Percentiles rank a stretch among this genome's conserved stretches.
Conservation (phyloP, 2,113 vertebrate species). For the Ia io region DNA sequence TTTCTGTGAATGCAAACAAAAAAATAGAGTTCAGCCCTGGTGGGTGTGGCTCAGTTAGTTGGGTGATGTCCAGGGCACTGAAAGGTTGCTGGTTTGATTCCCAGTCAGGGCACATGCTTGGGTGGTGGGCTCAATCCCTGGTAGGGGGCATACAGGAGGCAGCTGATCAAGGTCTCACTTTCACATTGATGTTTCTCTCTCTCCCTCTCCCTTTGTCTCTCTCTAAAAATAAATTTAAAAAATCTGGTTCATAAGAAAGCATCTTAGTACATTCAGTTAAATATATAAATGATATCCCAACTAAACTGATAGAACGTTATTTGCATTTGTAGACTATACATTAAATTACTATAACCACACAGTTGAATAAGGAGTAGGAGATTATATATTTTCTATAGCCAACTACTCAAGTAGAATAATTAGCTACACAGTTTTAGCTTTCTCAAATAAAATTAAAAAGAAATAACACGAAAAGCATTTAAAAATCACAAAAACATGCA, state of each 20-base stretch:
- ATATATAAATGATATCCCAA: background rate
- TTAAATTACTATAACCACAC: background rate
- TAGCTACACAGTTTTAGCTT: background rate
- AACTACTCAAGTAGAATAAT: background rate
- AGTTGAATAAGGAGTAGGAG: background rate
- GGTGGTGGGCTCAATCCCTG: too few relatives aligned
- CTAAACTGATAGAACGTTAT: background rate
- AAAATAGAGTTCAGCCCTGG: too few relatives aligned
- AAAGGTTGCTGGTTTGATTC: too few relatives aligned
- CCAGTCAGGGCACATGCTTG: too few relatives aligned
- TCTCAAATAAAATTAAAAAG: constrained; percentile 3
- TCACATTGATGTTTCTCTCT: too few relatives aligned
- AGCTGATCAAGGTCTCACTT: too few relatives aligned
- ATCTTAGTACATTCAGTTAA: background rate
- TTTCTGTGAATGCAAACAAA: too few relatives aligned
- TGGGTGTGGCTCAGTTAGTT: too few relatives aligned
- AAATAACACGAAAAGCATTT: background rate
- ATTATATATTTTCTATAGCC: background rate
- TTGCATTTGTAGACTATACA: background rate
- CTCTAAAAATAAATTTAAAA: background rate
- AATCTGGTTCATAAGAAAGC: background rate
- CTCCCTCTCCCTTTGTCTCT: too few relatives aligned
- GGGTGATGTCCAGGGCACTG: too few relatives aligned
- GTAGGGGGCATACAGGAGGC: too few relatives aligned
- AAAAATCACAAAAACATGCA: background rate